These are phyloP conservation scores for Theristus sp. DNA, from an alignment of 2,888 invertebrate genomes.

Conservation along the genomic window DNA sequence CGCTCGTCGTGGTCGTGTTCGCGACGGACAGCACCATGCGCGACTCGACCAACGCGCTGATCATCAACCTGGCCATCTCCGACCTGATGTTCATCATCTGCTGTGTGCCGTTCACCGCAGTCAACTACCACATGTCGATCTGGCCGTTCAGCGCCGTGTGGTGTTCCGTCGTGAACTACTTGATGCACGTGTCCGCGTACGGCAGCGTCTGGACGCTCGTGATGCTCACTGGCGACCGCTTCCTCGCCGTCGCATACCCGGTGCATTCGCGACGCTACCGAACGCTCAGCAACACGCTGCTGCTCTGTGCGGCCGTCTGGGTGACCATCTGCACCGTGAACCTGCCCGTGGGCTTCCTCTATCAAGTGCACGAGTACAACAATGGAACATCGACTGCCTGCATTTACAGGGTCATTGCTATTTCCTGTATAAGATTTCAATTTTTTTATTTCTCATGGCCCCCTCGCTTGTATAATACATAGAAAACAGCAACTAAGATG, in stretches of 20 bases:
- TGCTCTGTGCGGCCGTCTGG: slow-evolving; percentile 61
- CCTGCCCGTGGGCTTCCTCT: slow-evolving; percentile 21
- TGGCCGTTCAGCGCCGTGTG: neutral
- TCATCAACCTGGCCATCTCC: neutral
- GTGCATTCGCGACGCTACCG: slow-evolving; percentile 65
- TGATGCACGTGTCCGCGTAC: slow-evolving; percentile 52
- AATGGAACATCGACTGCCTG: neutral
- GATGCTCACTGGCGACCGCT: slow-evolving; percentile 67
- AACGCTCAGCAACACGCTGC: slow-evolving; percentile 57
- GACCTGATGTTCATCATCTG: neutral
- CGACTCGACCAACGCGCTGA: neutral
- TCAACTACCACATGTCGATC: neutral
- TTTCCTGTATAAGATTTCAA: neutral
- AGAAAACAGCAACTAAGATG: too few species aligned
- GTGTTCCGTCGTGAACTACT: neutral
- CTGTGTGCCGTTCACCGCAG: neutral
- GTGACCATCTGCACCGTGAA: slow-evolving; percentile 42
- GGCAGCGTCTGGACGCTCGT: slow-evolving; percentile 76
- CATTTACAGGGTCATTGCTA: neutral
- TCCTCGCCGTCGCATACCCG: slow-evolving; percentile 74
- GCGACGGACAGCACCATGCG: neutral
- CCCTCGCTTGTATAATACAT: too few species aligned
- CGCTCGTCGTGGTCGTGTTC: neutral
- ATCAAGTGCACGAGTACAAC: slow-evolving; percentile 17
- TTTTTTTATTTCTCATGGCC: neutral